Evolutionary conservation across 2,888 invertebrate genomes (phyloP).

Genomic region (Xestia sexstrigata): DNA sequence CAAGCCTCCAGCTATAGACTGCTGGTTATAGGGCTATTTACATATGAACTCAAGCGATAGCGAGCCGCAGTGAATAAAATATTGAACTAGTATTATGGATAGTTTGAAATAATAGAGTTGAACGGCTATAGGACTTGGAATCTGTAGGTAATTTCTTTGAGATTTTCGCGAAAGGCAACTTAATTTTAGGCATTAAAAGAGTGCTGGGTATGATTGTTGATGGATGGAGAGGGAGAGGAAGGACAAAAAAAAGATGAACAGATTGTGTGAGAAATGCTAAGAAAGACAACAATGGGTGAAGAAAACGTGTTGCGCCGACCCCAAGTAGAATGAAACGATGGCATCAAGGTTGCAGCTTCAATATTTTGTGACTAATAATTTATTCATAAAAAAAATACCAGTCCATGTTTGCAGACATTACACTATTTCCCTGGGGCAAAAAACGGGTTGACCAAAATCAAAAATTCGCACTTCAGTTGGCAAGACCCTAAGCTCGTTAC

Average conservation of each 20-base stretch:
- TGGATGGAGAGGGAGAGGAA: not conserved
- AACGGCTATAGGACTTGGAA: not conserved
- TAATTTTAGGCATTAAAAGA: not conserved
- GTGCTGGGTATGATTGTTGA: not conserved
- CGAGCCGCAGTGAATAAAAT: slow-evolving; percentile 64
- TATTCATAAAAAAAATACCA: not conserved
- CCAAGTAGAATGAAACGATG: not conserved
- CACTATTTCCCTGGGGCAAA: slow-evolving; percentile 14
- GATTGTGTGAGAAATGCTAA: too few relatives aligned
- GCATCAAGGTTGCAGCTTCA: not conserved
- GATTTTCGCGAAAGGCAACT: not conserved
- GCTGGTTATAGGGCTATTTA: slow-evolving; percentile 72
- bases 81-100: slow-evolving; percentile 38
- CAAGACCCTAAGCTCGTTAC: slow-evolving; percentile 85
- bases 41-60: slow-evolving; percentile 73
- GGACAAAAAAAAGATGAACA: too few relatives aligned
- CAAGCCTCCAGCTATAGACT: slow-evolving; percentile 78
- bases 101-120: slow-evolving; percentile 14
- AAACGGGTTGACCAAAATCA: slow-evolving; percentile 70
- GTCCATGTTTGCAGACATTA: not conserved
- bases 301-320: too few relatives aligned
- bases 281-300: too few relatives aligned
- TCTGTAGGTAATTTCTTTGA: not conserved
- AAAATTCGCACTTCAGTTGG: slow-evolving; percentile 82
- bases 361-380: not conserved